Evolutionary conservation across 2,888 invertebrate species (phyloP).

Genomic region (Drosophila diplacantha): DNA sequence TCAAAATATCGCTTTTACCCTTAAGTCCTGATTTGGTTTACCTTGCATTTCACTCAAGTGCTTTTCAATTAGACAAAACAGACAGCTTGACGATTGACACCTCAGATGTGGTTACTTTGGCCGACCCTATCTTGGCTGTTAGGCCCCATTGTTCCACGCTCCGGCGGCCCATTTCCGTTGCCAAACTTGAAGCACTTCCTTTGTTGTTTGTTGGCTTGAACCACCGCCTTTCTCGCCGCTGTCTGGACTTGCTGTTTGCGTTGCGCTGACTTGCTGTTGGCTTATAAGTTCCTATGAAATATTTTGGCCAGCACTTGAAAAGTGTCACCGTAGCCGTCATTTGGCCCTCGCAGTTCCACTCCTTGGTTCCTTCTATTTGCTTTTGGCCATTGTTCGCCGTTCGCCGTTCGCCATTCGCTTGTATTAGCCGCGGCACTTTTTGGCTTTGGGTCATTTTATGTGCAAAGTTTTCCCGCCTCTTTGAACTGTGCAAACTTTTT

Average conservation of each 20-base stretch:
- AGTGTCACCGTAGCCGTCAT: constrained; percentile 46
- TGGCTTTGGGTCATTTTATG: constrained; percentile 61
- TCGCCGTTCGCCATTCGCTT: constrained; percentile 48
- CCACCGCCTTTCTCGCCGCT: constrained; percentile 3
- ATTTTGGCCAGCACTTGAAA: constrained; percentile 66
- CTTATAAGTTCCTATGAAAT: constrained; percentile 69
- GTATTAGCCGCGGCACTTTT: constrained; percentile 57
- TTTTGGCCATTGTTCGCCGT: constrained; percentile 39
- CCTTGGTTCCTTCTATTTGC: constrained; percentile 16
- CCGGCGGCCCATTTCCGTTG: constrained; percentile 58
- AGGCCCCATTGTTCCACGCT: constrained; percentile 41
- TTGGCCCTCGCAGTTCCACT: constrained; percentile 5
- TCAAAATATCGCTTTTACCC: too few species aligned
- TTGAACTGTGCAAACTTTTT: constrained; percentile 56
- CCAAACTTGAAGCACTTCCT: constrained; percentile 61
- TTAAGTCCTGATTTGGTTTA: background rate
- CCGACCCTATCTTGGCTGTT: constrained; percentile 21
- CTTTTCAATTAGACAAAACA: constrained; percentile 33
- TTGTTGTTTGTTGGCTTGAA: constrained; percentile 22
- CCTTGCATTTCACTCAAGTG: constrained; percentile 6
- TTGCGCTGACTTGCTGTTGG: constrained; percentile 56
- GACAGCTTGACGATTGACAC: constrained; percentile 66
- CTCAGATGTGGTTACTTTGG: constrained; percentile 44
- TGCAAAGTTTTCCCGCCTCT: constrained; percentile 56
- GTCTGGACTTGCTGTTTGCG: constrained; percentile 48